These are phyloP conservation scores for Pao palembangensis DNA, from an alignment of 2,113 vertebrate species.

Conservation along the genomic window DNA sequence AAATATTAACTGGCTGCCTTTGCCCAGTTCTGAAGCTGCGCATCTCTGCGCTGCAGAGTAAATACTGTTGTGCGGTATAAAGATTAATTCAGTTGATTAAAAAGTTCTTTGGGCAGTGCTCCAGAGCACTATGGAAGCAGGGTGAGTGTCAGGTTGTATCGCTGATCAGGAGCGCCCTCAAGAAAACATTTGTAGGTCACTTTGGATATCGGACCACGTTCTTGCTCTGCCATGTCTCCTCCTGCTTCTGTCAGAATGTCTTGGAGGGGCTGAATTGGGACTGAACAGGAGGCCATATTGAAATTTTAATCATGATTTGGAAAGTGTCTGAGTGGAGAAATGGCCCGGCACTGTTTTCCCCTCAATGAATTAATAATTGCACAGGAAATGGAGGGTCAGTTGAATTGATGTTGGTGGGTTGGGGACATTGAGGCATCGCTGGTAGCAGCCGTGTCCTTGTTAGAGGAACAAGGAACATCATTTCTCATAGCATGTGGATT, in stretches of 20 bases:
- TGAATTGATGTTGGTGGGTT: conserved; percentile 37
- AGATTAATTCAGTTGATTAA: conserved; percentile 17
- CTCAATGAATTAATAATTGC: conserved; percentile 61
- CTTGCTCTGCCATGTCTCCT: conserved; percentile 23
- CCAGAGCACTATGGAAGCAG: neutral
- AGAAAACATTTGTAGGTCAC: conserved; percentile 39
- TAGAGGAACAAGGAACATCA: conserved; percentile 21
- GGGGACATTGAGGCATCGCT: conserved; percentile 23
- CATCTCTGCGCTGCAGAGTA: neutral
- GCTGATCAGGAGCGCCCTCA: neutral
- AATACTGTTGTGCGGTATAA: conserved; percentile 4
- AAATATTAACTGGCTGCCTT: conserved; percentile 40
- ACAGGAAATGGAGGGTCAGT: conserved; percentile 32
- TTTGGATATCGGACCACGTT: conserved; percentile 45
- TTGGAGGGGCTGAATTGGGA: conserved; percentile 51
- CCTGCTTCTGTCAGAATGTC: conserved; percentile 52
- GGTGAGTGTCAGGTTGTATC: conserved; percentile 7
- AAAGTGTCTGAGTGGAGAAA: conserved; percentile 46
- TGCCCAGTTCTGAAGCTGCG: conserved; percentile 3
- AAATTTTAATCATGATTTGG: conserved; percentile 73
- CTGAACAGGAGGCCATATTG: conserved; percentile 73
- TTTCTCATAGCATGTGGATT: conserved; percentile 2
- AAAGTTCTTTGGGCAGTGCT: conserved; percentile 4
- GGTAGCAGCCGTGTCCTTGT: conserved; percentile 37
- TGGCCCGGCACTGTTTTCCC: conserved; percentile 53